Base-by-base conservation (phyloP, 2,797 vertebrate species). In the Darevskia nairensis region DNA sequence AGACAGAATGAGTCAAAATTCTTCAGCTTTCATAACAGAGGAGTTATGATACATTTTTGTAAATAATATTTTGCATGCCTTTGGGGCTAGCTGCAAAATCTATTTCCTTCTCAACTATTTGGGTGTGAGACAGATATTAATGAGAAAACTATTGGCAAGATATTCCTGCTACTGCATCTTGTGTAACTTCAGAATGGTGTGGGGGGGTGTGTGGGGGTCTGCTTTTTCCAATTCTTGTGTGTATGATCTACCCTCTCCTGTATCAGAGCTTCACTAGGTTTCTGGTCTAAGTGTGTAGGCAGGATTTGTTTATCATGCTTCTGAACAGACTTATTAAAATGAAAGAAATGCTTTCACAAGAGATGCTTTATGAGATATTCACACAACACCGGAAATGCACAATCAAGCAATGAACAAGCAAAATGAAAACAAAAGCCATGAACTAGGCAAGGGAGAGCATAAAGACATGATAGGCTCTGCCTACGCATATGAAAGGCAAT, bases 271-370 rank as follows among this genome's bases (percentile, higher is more conserved):
- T 35, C 27, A 78, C 13, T 59, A 71, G 44, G 21, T 21, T 66
- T n/a, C n/a, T 85, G 69, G 69, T 50, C 6, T 39, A 85, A 50
- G 39, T 80, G 77, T 80, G 78, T 66, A n/a, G 78, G 39, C 68
- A 66, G 55, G 69, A 80, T 72, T 35, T 66, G 41, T 89, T 71
- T 74, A 85, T 66, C 69, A 80, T 81, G 55, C 41, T 81, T 35
- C 78, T 66, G n/a, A 35, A n/a, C 19, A 78, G 80, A 50, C 74
- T 59, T 83, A 64, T 85, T 84, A 84, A 46, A 69, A 82, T 80
- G 68, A 74, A 84, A 80, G 3, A 6, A 44, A 64, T 29, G 68
- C 50, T 80, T 41, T 75, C 44, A 66, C n/a, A 64, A 66, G 59
- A 81, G 15, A 80, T 66, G 50, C 46, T 72, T 84, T 41, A 25